Evolutionary conservation across 2,888 invertebrate genomes (phyloP).

Genomic region (Crioceris asparagi): DNA sequence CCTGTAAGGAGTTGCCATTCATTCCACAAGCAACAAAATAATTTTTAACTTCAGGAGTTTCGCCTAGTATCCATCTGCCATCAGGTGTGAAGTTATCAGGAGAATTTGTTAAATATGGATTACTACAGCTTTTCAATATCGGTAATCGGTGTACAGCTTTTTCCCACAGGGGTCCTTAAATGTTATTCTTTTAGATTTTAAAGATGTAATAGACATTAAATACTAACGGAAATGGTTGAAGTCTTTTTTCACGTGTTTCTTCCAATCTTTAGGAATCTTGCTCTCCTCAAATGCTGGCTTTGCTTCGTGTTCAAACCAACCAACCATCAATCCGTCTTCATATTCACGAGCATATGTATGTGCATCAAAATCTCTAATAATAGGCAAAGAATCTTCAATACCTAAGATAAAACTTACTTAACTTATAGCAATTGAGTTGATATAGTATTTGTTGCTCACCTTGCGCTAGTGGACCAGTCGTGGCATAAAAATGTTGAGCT

Average conservation of each 20-base stretch:
- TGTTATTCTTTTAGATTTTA: constrained; percentile 2
- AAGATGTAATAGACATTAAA: neutral
- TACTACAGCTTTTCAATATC: constrained; percentile 40
- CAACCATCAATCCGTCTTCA: constrained; percentile 48
- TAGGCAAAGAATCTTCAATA: constrained; percentile 38
- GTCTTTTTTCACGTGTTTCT: constrained; percentile 43
- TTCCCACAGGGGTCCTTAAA: constrained; percentile 42
- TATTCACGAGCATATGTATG: constrained; percentile 51
- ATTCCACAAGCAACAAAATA: constrained; percentile 65
- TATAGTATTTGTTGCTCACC: constrained; percentile 8
- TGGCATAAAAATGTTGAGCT: constrained; percentile 57
- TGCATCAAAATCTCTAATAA: constrained; percentile 55
- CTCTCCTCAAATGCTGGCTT: constrained; percentile 50
- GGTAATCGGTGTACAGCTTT: constrained; percentile 46
- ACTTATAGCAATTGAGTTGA: neutral
- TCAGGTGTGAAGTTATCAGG: constrained; percentile 64
- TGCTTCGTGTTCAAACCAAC: constrained; percentile 55
- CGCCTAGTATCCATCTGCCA: constrained; percentile 57
- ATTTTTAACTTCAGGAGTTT: constrained; percentile 56
- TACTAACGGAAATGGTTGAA: constrained; percentile 51
- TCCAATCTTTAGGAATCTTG: constrained; percentile 41
- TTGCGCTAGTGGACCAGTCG: constrained; percentile 39
- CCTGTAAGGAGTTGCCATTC: constrained; percentile 56
- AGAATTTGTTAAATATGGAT: constrained; percentile 48
- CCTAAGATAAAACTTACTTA: constrained; percentile 14